phyloP scores from a whole-genome alignment of 2,888 invertebrate species.

The Aphrophora alni region DNA sequence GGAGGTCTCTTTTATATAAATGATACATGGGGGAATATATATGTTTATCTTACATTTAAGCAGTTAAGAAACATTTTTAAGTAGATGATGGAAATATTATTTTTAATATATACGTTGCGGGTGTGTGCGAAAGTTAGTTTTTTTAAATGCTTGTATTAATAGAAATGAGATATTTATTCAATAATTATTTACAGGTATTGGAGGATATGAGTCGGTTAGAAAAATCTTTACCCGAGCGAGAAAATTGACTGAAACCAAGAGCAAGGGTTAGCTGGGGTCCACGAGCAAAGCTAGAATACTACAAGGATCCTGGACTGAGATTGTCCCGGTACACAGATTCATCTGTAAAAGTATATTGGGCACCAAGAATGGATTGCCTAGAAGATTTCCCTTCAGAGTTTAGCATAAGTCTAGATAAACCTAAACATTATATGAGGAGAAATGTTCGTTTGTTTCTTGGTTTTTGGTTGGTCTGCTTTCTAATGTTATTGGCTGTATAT shows the following conservation, averaged over 20 bases:
- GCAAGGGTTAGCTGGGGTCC: conserved; percentile 33
- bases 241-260: conserved; percentile 26
- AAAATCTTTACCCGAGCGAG: background rate
- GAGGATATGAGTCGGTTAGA: conserved; percentile 3
- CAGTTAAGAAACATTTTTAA: too few species aligned
- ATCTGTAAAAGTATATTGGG: conserved; percentile 20
- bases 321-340: background rate
- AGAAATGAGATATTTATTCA: too few species aligned
- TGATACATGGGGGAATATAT: too few species aligned
- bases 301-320: background rate
- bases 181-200: background rate
- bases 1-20: too few species aligned
- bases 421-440: conserved; percentile 18
- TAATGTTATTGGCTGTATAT: conserved; percentile 26
- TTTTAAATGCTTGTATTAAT: too few species aligned
- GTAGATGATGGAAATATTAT: too few species aligned
- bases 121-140: too few species aligned
- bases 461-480: conserved; percentile 31
- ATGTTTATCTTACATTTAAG: too few species aligned
- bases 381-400: conserved; percentile 27
- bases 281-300: background rate
- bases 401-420: conserved; percentile 17
- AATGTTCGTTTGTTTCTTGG: conserved; percentile 27
- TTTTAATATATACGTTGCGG: too few species aligned
- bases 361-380: conserved; percentile 15